A percentile compares a stretch with the other conserved stretches of the same genome.
Evolutionary conservation across 2,888 invertebrate species (phyloP).

Genomic region (Pollenia griseotomentosa): DNA sequence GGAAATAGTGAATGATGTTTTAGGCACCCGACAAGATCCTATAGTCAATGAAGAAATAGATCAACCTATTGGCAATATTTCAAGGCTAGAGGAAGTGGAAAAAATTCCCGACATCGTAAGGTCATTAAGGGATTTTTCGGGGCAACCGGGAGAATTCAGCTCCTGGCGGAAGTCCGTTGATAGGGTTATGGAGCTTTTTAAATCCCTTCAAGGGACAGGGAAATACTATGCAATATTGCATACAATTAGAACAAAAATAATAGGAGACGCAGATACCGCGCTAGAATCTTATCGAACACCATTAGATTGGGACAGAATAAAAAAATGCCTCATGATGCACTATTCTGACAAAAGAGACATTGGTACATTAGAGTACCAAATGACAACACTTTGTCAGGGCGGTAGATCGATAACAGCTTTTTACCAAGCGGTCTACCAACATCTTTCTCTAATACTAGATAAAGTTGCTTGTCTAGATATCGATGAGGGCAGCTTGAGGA

Average conservation of each 20-base stretch:
- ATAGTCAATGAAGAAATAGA: no score
- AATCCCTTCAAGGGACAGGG: neutral
- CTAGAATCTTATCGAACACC: conserved; percentile 40
- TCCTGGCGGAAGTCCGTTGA: conserved; percentile 31
- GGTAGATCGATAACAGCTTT: conserved; percentile 24
- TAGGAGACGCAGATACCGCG: conserved; percentile 25
- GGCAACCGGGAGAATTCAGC: conserved; percentile 36
- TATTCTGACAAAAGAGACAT: conserved; percentile 38
- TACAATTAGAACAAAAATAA: conserved; percentile 21
- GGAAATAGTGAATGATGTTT: no score
- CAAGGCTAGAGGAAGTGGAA: conserved; percentile 3
- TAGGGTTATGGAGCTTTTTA: neutral
- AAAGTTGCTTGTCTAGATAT: conserved; percentile 30
- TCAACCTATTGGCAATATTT: no score
- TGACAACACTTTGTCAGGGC: conserved; percentile 13
- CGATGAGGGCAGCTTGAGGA: neutral
- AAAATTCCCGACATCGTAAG: conserved; percentile 38
- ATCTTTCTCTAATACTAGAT: conserved; percentile 47
- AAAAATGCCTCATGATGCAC: conserved; percentile 22
- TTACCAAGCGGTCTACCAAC: conserved; percentile 43
- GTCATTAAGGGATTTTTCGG: conserved; percentile 47
- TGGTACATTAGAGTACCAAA: conserved; percentile 33
- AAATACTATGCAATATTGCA: conserved; percentile 14
- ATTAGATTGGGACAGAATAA: conserved; percentile 37
- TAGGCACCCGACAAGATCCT: no score